Conservation (phyloP, 1,140 invertebrate genomes). For the Diorhabda sublineata region DNA sequence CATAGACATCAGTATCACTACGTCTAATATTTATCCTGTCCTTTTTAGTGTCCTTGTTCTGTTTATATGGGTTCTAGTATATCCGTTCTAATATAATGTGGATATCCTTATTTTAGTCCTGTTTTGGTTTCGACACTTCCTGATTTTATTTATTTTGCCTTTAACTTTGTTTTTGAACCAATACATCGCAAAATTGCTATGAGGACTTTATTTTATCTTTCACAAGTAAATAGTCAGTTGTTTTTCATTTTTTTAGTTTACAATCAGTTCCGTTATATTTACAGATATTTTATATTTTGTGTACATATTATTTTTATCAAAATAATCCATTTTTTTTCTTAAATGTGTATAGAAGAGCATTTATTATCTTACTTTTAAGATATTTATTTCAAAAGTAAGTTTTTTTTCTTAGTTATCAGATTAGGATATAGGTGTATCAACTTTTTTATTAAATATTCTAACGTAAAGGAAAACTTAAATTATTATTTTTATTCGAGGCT, state of each 20-base stretch:
- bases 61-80: too few species aligned
- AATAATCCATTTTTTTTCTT: not conserved
- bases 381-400: constrained; percentile 26
- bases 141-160: too few species aligned
- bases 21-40: too few species aligned
- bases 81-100: too few species aligned
- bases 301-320: constrained; percentile 29
- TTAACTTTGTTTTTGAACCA: too few species aligned
- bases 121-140: too few species aligned
- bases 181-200: too few species aligned
- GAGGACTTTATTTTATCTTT: too few species aligned
- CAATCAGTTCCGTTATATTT: constrained; percentile 3
- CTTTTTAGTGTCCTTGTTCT: too few species aligned
- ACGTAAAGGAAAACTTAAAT: constrained; percentile 6
- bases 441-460: constrained; percentile 10
- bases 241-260: constrained; percentile 16
- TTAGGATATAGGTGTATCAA: constrained; percentile 11
- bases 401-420: constrained; percentile 9
- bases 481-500: constrained; percentile 25
- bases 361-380: constrained; percentile 33
- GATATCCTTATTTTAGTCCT: too few species aligned
- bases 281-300: constrained; percentile 26
- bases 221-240: constrained; percentile 10
- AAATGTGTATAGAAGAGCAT: constrained; percentile 24
- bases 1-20: too few species aligned